A percentile compares a stretch with the other conserved stretches of the same genome.
Conservation (phyloP, 2,888 invertebrate species). For the Thereva unica region DNA sequence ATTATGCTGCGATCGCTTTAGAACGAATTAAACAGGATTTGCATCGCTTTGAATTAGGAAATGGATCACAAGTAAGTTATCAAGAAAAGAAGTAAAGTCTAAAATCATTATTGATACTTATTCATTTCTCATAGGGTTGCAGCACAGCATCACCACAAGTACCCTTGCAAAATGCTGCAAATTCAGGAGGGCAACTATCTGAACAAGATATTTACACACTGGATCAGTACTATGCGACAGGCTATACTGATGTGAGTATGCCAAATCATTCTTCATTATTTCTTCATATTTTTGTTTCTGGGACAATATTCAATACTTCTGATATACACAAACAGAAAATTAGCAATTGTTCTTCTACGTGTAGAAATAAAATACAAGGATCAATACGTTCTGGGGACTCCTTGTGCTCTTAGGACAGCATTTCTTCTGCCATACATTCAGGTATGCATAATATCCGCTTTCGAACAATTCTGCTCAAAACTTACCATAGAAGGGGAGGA, state of each 20-base stretch:
- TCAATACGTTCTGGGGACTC: too few relatives aligned
- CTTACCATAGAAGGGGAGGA: too few relatives aligned
- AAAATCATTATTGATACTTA: slow-evolving; percentile 7
- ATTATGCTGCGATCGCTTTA: slow-evolving; percentile 58
- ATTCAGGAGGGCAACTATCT: slow-evolving; percentile 40
- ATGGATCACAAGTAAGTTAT: slow-evolving; percentile 55
- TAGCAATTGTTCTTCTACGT: too few relatives aligned
- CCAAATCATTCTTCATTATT: not conserved
- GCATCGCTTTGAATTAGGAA: slow-evolving; percentile 57
- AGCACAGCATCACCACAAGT: slow-evolving; percentile 41
- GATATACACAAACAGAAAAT: not conserved
- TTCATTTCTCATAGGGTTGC: slow-evolving; percentile 36
- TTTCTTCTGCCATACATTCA: too few relatives aligned
- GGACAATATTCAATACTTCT: not conserved
- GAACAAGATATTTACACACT: slow-evolving; percentile 42
- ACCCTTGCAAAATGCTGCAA: slow-evolving; percentile 41
- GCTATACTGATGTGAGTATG: slow-evolving; percentile 41
- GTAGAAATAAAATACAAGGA: too few relatives aligned
- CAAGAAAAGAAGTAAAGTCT: not conserved
- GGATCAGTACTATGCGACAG: slow-evolving; percentile 41
- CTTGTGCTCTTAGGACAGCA: too few relatives aligned
- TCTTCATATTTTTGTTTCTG: not conserved
- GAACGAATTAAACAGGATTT: slow-evolving; percentile 59
- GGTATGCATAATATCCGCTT: too few relatives aligned
- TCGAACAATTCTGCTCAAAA: too few relatives aligned